Base-by-base conservation (phyloP, 1,140 invertebrate genomes). In the Trichonephila clavipes region DNA sequence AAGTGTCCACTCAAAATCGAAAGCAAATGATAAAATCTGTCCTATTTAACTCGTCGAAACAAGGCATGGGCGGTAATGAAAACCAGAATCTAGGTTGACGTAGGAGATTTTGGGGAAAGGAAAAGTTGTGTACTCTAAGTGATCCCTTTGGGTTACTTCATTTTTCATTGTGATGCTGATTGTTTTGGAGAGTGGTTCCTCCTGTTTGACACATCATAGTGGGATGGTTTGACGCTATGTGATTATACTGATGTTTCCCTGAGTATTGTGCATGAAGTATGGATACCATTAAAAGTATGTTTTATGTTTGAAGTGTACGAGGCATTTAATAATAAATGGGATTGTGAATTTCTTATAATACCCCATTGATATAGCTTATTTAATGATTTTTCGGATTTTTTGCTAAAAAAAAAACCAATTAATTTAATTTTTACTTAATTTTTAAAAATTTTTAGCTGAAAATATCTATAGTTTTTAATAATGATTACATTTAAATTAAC, bases 81-180 rank as follows among this genome's bases (percentile, higher is more conserved):
- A 72, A 64, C 77, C 72, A 51, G 77, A 64, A 91, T 83, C 59
- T 91, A n/a, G 90, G 90, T 91, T 91, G 82, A 59, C 82, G 82
- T 83, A 83, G 82, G 82, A 12, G 82, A 19, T 28, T 51, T 51
- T 40, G 16, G 10, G 82, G 51, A 24, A 44, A 83, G 19, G 51
- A 51, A 44, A 51, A 58, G 51, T 58, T 21, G 19, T 44, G 81
- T n/a, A 51, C 51, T 58, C 40, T 83, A 51, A 51, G 51, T 58
- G 82, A 58, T 59, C 82, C 19, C 82, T 5, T 19, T 21, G 8
- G 51, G 19, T 21, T 14, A 51, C 40, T 58, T 58, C 82, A 83
- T 83, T 83, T 83, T 83, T 83, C 82, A 83, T 58, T 77, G 72
- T 77, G 72, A 40, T 77, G 72, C 24, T 77, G 34, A 34, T 34